Base-by-base conservation (phyloP, 64 coral and sea anemone genomes). In the Acropora yongei region DNA sequence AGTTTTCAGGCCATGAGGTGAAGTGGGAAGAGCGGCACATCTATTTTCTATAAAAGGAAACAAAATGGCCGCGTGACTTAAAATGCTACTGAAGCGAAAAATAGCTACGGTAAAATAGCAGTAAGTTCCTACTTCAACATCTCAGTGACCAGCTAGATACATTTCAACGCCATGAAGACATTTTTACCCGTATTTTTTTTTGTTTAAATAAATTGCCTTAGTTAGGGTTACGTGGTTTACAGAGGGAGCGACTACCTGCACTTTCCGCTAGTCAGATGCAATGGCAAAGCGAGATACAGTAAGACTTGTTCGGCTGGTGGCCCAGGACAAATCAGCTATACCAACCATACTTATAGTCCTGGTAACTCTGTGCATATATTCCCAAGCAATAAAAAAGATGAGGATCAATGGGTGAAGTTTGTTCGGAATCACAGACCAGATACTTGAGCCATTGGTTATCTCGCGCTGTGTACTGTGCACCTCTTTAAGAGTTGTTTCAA, bases 31-130 rank as follows among this genome's bases (percentile, higher is more conserved):
- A 1, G 78, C 41, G 4, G 19, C 77, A 71, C 89, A 90, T 4
- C 45, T 82, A 17, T 82, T 72, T 7, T 45, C 89, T 90, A 48
- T 42, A 41, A 50, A 30, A 65, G 9, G 44, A 82, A 82, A 14
- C 39, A 44, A 44, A 44, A 14, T 41, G 10, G 3, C 1, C 47
- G 39, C 20, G 43, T 16, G 67, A 71, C 67, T n/a, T 71, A 30
- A 30, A 71, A 1, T 71, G 18, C 67, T 71, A 39, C 67, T 20
- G 18, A 71, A 71, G 8, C 67, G 58, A 63, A 63, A 63, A 63
- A 63, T 63, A 63, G 1, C 50, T 13, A 2, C 10, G 58, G 0
- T 6, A 63, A 63, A 63, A 63, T 6, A 63, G 58, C 58, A 63
- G 12, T 63, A 63, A 63, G 1, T 63, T 63, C 2, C 14, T 12